These are phyloP conservation scores for Eupsittula cactorum DNA, from an alignment of 2,113 vertebrate genomes.

Conservation along the genomic window DNA sequence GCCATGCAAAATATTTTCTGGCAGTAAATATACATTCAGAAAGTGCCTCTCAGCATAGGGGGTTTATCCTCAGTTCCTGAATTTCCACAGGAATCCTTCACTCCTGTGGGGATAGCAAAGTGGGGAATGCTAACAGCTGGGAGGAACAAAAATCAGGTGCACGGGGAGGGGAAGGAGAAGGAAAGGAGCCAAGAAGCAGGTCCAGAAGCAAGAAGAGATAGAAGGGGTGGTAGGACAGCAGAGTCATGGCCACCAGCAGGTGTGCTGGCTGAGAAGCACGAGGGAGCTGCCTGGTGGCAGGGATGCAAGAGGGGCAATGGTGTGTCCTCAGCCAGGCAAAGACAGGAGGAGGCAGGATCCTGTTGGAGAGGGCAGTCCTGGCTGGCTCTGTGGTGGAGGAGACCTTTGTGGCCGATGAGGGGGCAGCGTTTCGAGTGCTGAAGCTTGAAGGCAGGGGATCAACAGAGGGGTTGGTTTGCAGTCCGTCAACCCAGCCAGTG, in stretches of 20 bases:
- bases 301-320: neutral
- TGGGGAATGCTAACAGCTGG: neutral
- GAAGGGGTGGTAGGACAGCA: neutral
- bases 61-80: neutral
- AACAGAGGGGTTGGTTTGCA: neutral
- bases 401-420: neutral
- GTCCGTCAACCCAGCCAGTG: neutral
- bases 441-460: neutral
- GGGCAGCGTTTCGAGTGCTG: neutral
- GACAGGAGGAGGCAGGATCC: neutral
- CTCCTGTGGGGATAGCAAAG: neutral
- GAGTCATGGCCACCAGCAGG: neutral
- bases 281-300: neutral
- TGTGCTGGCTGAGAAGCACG: neutral
- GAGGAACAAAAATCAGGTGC: neutral
- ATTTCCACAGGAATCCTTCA: neutral
- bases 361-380: neutral
- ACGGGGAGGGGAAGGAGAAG: neutral
- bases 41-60: neutral
- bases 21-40: neutral
- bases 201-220: neutral
- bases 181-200: neutral
- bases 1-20: conserved; percentile 18
- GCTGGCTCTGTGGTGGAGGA: neutral
- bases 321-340: neutral